phyloP scores from a whole-genome alignment of 1,140 invertebrate species.

The Drosophila athabasca region DNA sequence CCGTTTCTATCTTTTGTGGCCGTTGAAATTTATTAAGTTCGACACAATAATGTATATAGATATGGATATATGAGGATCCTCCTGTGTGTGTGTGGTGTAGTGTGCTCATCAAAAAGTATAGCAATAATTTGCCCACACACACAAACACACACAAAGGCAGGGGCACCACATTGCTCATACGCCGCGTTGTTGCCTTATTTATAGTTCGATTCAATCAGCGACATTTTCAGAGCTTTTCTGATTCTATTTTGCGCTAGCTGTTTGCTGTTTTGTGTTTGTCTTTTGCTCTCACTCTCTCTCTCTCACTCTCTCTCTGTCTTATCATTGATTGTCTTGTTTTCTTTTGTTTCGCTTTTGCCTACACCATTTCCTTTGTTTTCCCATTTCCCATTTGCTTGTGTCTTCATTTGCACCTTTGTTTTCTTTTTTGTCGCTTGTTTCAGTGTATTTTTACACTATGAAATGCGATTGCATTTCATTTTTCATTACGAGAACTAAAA shows the following conservation, averaged over 20 bases:
- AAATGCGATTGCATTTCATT: slow-evolving; percentile 48
- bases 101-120: slow-evolving; percentile 44
- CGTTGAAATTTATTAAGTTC: slow-evolving; percentile 51
- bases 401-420: slow-evolving; percentile 12
- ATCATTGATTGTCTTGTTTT: slow-evolving; percentile 53
- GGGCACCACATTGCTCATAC: slow-evolving; percentile 66
- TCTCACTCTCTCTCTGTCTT: slow-evolving; percentile 23
- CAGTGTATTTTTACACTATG: slow-evolving; percentile 56
- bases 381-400: slow-evolving; percentile 5
- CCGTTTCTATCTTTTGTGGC: not conserved
- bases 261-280: slow-evolving; percentile 55
- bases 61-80: slow-evolving; percentile 48
- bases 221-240: slow-evolving; percentile 69
- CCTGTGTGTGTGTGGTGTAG: slow-evolving; percentile 32
- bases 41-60: slow-evolving; percentile 54
- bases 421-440: slow-evolving; percentile 24
- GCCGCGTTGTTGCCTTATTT: slow-evolving; percentile 71
- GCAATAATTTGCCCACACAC: slow-evolving; percentile 52
- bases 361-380: slow-evolving; percentile 17
- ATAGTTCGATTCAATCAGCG: slow-evolving; percentile 79
- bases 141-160: slow-evolving; percentile 2
- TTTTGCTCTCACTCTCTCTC: slow-evolving; percentile 24
- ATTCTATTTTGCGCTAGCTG: slow-evolving; percentile 33
- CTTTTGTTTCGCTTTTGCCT: slow-evolving; percentile 26
- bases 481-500: slow-evolving; percentile 35